Evolutionary conservation across 1,140 invertebrate species (phyloP), one percentile per base, ranked within the genome.

Genomic region (Diorhabda sublineata): DNA sequence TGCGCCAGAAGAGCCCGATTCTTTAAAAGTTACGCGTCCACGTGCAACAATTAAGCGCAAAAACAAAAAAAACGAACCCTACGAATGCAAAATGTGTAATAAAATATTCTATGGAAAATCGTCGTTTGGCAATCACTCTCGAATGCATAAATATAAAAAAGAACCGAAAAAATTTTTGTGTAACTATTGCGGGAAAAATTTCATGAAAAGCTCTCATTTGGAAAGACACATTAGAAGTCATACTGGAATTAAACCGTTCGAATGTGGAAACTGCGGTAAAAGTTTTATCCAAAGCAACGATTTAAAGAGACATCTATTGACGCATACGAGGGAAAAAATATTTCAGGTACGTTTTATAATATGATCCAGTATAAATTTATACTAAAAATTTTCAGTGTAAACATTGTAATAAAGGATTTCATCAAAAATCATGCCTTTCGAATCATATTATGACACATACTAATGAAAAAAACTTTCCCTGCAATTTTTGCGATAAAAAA

Each of bases 171-270:
- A 63, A 58, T 75, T 73, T 70, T 67, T 75, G 11, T 75, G 74
- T 45, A 71, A 69, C 42, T 45, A 68, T 42, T 75, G 74, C 58
- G 74, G 74, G 42, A 75, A 73, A 69, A 68, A 72, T 66, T 71
- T 71, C 47, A 64, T 61, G 4, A 65, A 70, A 8, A 72, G 65
- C 57, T 68, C 60, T 9, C 59, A 61, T 44, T 45, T 72, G 7
- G 58, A 69, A 6, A 64, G 64, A n/a, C 67, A 72, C 52, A 63
- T 66, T 9, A 7, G 58, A 7, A 69, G 45, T 61, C 86, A 87
- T 73, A 81, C 83, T 2, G 82, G 85, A 43, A 82, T 85, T 67
- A 80, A 81, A 8, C 83, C 86, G 4, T 90, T 88, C 76, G 83
- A 85, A 6, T 90, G 90, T 75, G 64, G 41, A 71, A 58, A 64